Conservation (phyloP, 2,797 vertebrate species). For the Chaenodraco wilsoni region DNA sequence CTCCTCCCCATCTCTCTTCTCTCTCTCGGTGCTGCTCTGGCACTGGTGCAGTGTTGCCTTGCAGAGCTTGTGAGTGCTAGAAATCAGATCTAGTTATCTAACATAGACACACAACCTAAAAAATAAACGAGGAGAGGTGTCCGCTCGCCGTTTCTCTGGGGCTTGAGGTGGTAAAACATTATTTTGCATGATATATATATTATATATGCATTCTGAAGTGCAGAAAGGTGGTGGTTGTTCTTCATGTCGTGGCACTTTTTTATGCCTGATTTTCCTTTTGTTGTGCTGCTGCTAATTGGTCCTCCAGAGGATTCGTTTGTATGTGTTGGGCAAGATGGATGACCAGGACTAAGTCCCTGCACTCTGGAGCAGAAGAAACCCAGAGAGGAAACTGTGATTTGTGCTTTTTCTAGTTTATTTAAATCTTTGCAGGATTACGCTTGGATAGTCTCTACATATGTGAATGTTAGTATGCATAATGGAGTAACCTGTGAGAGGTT, state of each 20-base stretch:
- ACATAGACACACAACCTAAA: constrained; percentile 47
- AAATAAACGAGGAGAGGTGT: constrained; percentile 53
- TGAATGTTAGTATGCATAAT: neutral
- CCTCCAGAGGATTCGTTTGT: constrained; percentile 71
- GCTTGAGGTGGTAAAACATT: constrained; percentile 34
- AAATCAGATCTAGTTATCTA: constrained; percentile 77
- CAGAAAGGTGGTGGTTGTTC: constrained; percentile 45
- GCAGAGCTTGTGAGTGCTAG: constrained; percentile 68
- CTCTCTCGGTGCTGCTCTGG: constrained; percentile 53
- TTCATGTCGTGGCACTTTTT: constrained; percentile 40
- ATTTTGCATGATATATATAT: constrained; percentile 34
- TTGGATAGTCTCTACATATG: neutral
- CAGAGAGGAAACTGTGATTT: constrained; percentile 45
- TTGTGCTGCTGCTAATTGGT: constrained; percentile 71
- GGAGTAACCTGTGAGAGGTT: constrained; percentile 17
- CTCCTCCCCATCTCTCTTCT: constrained; percentile 24
- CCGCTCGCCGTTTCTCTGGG: constrained; percentile 43
- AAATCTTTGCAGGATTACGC: constrained; percentile 17
- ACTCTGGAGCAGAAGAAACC: constrained; percentile 46
- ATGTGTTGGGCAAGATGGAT: constrained; percentile 70
- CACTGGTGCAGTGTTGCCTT: constrained; percentile 77
- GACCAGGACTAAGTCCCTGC: constrained; percentile 58
- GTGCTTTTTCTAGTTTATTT: constrained; percentile 20
- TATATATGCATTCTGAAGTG: constrained; percentile 31
- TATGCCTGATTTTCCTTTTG: constrained; percentile 52